Percentiles rank a stretch among this genome's conserved stretches.
These are phyloP conservation scores for Pachyseris speciosa DNA, from an alignment of 64 coral and sea anemone species.

Conservation along the genomic window DNA sequence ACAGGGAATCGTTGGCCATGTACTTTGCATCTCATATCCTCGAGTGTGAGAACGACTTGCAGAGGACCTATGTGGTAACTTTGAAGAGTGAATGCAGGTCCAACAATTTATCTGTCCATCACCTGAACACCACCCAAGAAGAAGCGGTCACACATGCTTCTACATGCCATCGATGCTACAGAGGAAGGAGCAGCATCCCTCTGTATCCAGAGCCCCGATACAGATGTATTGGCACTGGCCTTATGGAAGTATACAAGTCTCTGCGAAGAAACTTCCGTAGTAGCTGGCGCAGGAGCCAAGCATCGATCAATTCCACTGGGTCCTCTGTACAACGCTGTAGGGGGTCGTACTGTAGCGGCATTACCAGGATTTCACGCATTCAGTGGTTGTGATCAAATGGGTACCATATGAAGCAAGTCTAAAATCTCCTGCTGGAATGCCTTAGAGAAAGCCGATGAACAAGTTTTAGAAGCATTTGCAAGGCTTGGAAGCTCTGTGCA, in stretches of 20 bases:
- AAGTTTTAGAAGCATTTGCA: constrained; percentile 47
- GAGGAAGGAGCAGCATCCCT: constrained; percentile 31
- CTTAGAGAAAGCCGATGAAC: too few relatives aligned
- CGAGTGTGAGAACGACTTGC: neutral
- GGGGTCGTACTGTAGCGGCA: too few relatives aligned
- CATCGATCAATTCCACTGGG: neutral
- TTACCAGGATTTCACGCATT: too few relatives aligned
- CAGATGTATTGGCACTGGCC: constrained; percentile 27
- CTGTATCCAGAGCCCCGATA: constrained; percentile 45
- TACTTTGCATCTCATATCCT: constrained; percentile 14
- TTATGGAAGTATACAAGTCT: constrained; percentile 36
- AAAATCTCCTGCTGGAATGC: too few relatives aligned
- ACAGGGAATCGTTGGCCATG: neutral
- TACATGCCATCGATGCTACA: constrained; percentile 28
- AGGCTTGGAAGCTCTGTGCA: neutral
- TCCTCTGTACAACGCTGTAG: too few relatives aligned
- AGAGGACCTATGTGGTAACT: constrained; percentile 28
- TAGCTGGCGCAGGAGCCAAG: constrained; percentile 36
- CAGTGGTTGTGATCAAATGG: constrained; percentile 41
- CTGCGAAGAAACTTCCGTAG: neutral
- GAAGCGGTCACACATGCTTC: neutral
- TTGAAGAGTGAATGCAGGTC: constrained; percentile 15
- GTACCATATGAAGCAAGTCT: too few relatives aligned
- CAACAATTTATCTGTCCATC: neutral
- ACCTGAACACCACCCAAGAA: neutral